phyloP scores from a whole-genome alignment of 2,113 vertebrate species.

The Ascaphus truei region DNA sequence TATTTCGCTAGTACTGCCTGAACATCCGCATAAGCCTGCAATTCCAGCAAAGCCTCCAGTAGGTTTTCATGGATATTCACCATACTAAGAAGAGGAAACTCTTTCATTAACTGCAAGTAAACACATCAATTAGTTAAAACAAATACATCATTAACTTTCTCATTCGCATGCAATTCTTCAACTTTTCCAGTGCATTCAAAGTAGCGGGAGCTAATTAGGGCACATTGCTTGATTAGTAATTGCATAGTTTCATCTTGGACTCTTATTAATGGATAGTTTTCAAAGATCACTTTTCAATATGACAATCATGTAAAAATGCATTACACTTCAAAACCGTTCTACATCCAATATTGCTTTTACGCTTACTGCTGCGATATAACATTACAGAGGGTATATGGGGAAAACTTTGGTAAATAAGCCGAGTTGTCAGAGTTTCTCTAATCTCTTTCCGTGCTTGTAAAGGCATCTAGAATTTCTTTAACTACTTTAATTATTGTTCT shows the following conservation, averaged over 20 bases:
- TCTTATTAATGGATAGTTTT: slow-evolving; percentile 26
- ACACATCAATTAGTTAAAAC: slow-evolving; percentile 28
- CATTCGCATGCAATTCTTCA: slow-evolving; percentile 8
- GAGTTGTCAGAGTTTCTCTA: slow-evolving; percentile 8
- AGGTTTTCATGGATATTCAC: slow-evolving; percentile 98
- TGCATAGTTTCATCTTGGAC: not conserved
- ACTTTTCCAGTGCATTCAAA: not conserved
- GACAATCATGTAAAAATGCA: slow-evolving; percentile 4
- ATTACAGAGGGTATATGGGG: slow-evolving; percentile 1
- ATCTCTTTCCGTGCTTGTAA: not conserved
- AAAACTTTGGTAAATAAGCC: not conserved
- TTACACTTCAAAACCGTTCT: not conserved
- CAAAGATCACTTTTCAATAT: slow-evolving; percentile 18
- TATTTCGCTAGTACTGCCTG: slow-evolving; percentile 97
- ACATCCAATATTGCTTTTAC: slow-evolving; percentile 1
- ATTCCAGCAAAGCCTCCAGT: slow-evolving; percentile 90
- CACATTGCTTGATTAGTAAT: slow-evolving; percentile 5
- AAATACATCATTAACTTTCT: slow-evolving; percentile 19
- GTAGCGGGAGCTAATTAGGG: not conserved
- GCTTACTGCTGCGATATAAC: slow-evolving; percentile 1
- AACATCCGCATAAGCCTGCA: slow-evolving; percentile 96
- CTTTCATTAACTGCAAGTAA: slow-evolving; percentile 89
- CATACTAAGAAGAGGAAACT: slow-evolving; percentile 95
- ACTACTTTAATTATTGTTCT: slow-evolving; percentile 18
- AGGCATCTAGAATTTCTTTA: slow-evolving; percentile 18